A percentile compares a stretch with the other conserved stretches of the same genome.
These are phyloP conservation scores for Pseudolaguvia tuberculata DNA, from an alignment of 2,113 vertebrate species.

Conservation along the genomic window DNA sequence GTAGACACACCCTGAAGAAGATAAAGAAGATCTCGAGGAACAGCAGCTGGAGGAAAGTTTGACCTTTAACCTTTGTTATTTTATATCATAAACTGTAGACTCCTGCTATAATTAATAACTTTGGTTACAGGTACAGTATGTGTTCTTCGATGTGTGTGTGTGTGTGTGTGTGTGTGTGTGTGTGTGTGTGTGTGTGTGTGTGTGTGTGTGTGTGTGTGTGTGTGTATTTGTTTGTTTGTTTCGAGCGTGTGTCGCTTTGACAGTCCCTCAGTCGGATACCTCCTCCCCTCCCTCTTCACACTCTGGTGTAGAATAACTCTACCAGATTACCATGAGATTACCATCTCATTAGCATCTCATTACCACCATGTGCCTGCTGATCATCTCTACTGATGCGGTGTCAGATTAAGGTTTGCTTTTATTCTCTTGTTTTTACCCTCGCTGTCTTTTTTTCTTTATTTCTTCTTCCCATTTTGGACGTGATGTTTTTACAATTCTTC, in stretches of 20 bases:
- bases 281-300: conserved; percentile 44
- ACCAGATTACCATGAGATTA: conserved; percentile 76
- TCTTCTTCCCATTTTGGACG: background rate
- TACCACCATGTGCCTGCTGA: conserved; percentile 55
- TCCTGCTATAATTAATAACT: background rate
- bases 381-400: conserved; percentile 30
- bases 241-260: conserved; percentile 54
- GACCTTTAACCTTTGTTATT: background rate
- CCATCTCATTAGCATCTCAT: conserved; percentile 67
- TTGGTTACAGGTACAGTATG: background rate
- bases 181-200: conserved; percentile 30
- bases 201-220: conserved; percentile 25
- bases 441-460: background rate
- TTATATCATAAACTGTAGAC: background rate
- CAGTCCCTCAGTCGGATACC: conserved; percentile 58
- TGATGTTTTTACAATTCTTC: conserved; percentile 8
- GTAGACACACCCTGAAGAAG: background rate
- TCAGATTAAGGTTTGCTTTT: conserved; percentile 22
- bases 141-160: background rate
- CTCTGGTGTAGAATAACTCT: conserved; percentile 73
- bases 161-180: conserved; percentile 18
- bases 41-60: background rate
- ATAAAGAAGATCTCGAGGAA: background rate
- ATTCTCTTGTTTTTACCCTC: conserved; percentile 4
- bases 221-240: conserved; percentile 39